These are phyloP conservation scores for Lagria hirta DNA, from an alignment of 2,888 invertebrate genomes.

Conservation along the genomic window DNA sequence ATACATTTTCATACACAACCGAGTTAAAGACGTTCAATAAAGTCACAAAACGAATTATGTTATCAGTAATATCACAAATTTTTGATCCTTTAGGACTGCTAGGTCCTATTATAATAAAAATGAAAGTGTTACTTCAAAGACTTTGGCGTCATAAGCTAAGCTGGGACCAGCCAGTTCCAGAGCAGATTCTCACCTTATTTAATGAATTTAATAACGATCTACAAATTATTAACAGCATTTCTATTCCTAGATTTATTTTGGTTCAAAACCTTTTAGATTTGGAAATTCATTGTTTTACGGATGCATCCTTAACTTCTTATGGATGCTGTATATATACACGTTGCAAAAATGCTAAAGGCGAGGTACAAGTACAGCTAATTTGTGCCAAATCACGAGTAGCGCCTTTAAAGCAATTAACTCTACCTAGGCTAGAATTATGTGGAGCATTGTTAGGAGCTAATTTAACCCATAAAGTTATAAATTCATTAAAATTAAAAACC, in stretches of 20 bases:
- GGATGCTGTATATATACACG: conserved; percentile 24
- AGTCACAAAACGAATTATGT: conserved; percentile 19
- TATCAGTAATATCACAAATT: conserved; percentile 12
- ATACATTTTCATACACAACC: conserved; percentile 7
- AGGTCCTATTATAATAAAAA: conserved; percentile 18
- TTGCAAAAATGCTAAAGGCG: conserved; percentile 6
- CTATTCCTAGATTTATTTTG: conserved; percentile 18
- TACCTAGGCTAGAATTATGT: conserved; percentile 26
- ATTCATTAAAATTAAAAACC: conserved; percentile 12
- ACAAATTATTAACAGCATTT: conserved; percentile 7
- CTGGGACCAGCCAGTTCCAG: conserved; percentile 29
- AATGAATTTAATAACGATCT: conserved; percentile 9
- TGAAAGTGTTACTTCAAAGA: conserved; percentile 26
- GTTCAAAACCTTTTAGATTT: conserved; percentile 5
- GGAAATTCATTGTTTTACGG: conserved; percentile 28
- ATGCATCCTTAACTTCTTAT: conserved; percentile 23
- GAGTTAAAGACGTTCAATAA: background rate
- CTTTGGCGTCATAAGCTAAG: conserved; percentile 23
- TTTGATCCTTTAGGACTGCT: conserved; percentile 29
- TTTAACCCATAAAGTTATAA: conserved; percentile 7
- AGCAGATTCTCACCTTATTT: conserved; percentile 9
- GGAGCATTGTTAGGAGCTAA: conserved; percentile 8
- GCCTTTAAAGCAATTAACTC: conserved; percentile 23
- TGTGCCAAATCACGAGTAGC: conserved; percentile 26
- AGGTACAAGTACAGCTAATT: conserved; percentile 6